Evolutionary conservation across 1,140 invertebrate species (phyloP).

Genomic region (Streblospio benedicti): DNA sequence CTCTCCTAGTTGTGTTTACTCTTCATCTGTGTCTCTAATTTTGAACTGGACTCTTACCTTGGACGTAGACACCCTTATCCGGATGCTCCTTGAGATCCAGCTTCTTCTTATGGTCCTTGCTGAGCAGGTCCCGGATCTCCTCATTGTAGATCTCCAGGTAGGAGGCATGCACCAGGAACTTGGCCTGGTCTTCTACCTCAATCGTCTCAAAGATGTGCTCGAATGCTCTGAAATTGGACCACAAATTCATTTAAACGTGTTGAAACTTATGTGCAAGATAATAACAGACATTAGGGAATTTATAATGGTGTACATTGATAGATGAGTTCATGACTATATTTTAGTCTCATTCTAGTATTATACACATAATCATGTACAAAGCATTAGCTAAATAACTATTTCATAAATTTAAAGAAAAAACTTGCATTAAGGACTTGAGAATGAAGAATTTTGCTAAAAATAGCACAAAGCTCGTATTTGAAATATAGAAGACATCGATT

Average conservation of each 20-base stretch:
- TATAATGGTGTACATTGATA: neutral
- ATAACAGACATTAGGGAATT: neutral
- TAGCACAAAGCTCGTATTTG: no score
- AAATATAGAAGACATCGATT: no score
- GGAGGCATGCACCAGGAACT: conserved; percentile 80
- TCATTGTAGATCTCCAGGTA: conserved; percentile 93
- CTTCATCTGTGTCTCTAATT: no score
- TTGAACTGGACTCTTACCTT: no score
- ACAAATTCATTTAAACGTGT: no score
- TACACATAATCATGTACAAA: no score
- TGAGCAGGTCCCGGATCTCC: conserved; percentile 69
- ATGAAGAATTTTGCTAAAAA: no score
- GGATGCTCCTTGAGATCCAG: conserved; percentile 72
- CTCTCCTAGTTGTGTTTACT: no score
- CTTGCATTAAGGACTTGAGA: no score
- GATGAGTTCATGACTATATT: neutral
- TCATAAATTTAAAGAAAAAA: no score
- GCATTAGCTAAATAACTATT: no score
- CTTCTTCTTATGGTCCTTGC: conserved; percentile 57
- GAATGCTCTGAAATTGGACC: conserved; percentile 58
- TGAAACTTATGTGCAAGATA: neutral
- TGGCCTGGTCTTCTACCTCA: conserved; percentile 64
- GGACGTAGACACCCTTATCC: conserved; percentile 72
- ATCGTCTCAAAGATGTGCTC: conserved; percentile 90
- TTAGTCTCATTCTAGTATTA: neutral